Percentiles rank a stretch among this genome's conserved stretches.
Evolutionary conservation across 2,888 invertebrate genomes (phyloP).

Genomic region (Timema podura): DNA sequence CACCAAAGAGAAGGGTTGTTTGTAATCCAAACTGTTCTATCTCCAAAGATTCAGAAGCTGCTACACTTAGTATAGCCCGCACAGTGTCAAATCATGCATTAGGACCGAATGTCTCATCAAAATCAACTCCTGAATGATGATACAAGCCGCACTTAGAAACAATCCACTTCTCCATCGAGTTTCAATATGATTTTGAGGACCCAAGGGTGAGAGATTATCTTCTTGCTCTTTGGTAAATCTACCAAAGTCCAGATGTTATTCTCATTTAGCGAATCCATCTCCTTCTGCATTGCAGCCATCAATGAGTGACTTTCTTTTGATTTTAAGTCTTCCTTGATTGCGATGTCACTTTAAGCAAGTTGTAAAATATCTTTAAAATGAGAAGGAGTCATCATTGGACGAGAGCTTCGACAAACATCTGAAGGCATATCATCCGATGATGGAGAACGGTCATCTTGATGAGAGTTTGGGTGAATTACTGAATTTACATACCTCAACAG

Average conservation of each 20-base stretch:
- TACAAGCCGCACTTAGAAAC: constrained; percentile 38
- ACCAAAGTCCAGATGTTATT: not conserved
- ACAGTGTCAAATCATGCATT: constrained; percentile 37
- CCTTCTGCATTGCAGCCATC: not conserved
- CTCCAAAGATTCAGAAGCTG: constrained; percentile 23
- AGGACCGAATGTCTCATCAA: constrained; percentile 38
- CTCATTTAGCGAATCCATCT: constrained; percentile 2
- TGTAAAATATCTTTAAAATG: not conserved
- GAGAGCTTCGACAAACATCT: too few species aligned
- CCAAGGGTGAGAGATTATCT: not conserved
- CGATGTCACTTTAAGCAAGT: not conserved
- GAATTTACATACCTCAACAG: too few species aligned
- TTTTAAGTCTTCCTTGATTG: not conserved
- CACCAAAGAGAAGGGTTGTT: not conserved
- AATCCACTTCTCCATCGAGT: constrained; percentile 19
- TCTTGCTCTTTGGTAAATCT: constrained; percentile 10
- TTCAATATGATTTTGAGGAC: not conserved
- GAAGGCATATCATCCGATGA: too few species aligned
- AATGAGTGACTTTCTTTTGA: not conserved
- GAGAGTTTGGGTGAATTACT: too few species aligned
- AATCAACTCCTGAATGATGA: constrained; percentile 36
- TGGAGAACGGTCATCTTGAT: too few species aligned
- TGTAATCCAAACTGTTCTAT: too few species aligned
- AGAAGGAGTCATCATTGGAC: too few species aligned
- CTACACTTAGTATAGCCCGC: constrained; percentile 34